Percentiles rank a stretch among this genome's conserved stretches.
Conservation (phyloP, 2,797 vertebrate species). For the Tenualosa thibaudeaui region DNA sequence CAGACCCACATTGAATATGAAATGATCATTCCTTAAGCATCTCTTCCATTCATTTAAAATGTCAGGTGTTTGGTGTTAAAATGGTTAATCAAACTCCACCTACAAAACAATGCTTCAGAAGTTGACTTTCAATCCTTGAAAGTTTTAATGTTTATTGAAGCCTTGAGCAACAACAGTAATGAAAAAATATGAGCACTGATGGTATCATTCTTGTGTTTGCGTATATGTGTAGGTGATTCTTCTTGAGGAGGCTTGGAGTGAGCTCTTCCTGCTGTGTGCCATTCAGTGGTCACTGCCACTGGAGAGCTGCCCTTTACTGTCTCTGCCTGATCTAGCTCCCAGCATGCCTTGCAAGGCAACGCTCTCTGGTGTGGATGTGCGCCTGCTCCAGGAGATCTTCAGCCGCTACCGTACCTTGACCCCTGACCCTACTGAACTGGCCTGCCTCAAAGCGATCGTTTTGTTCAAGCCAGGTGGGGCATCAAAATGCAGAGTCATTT, state of each 20-base stretch:
- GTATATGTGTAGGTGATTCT: slow-evolving; percentile 83
- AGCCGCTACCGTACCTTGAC: slow-evolving; percentile 77
- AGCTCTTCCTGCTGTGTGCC: slow-evolving; percentile 92
- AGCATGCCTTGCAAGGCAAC: slow-evolving; percentile 78
- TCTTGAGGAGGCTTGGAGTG: slow-evolving; percentile 93
- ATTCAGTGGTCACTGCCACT: slow-evolving; percentile 94
- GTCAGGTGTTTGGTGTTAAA: not conserved
- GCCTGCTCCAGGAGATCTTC: slow-evolving; percentile 80
- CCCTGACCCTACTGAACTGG: slow-evolving; percentile 94
- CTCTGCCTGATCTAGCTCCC: slow-evolving; percentile 79
- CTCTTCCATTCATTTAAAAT: not conserved
- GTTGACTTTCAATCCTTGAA: no score
- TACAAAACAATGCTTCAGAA: no score
- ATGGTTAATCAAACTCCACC: no score
- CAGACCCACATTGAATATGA: not conserved
- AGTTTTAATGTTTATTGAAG: not conserved
- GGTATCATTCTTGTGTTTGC: not conserved
- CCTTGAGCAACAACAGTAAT: no score
- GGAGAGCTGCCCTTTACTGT: slow-evolving; percentile 90
- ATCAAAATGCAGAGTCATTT: not conserved
- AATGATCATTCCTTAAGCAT: not conserved
- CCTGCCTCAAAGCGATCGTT: slow-evolving; percentile 95
- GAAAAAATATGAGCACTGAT: not conserved
- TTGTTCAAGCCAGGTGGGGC: slow-evolving; percentile 90
- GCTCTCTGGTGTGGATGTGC: slow-evolving; percentile 78